These are phyloP conservation scores for Chelonoidis abingdonii DNA, from an alignment of 2,113 vertebrate genomes.

Conservation along the genomic window DNA sequence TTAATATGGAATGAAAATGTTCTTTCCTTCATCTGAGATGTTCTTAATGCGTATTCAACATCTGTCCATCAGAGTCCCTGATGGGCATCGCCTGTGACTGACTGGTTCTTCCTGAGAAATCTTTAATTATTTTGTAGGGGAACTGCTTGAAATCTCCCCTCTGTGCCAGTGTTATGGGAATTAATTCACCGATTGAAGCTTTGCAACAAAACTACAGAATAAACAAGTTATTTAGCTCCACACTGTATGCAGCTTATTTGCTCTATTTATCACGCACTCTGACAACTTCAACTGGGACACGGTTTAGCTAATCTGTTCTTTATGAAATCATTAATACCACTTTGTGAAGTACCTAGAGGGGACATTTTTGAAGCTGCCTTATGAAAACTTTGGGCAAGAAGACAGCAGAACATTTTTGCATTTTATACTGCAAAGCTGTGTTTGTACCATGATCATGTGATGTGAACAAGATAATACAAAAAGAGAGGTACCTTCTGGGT, in stretches of 20 bases:
- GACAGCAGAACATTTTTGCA: constrained; percentile 9
- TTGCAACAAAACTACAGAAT: constrained; percentile 50
- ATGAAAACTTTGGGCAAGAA: constrained; percentile 19
- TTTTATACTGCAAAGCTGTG: background rate
- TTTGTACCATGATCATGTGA: background rate
- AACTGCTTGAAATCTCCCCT: no score
- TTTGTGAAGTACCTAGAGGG: constrained; percentile 29
- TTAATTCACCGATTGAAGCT: constrained; percentile 68
- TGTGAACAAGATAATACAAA: background rate
- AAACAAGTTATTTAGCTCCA: constrained; percentile 61
- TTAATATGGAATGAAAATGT: no score
- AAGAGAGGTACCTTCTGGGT: background rate
- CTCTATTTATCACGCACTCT: constrained; percentile 40
- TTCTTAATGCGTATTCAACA: no score
- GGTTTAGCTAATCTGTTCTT: constrained; percentile 47
- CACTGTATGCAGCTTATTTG: background rate
- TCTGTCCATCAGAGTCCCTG: no score
- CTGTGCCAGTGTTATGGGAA: constrained; percentile 43
- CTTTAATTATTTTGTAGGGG: no score
- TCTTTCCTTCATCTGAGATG: no score
- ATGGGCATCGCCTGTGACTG: no score
- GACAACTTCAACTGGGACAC: constrained; percentile 46
- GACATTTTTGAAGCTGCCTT: constrained; percentile 34
- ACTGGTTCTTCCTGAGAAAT: no score
- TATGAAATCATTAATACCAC: constrained; percentile 49